phyloP scores from a whole-genome alignment of 2,797 vertebrate species.

The Oreochromis grahami region DNA sequence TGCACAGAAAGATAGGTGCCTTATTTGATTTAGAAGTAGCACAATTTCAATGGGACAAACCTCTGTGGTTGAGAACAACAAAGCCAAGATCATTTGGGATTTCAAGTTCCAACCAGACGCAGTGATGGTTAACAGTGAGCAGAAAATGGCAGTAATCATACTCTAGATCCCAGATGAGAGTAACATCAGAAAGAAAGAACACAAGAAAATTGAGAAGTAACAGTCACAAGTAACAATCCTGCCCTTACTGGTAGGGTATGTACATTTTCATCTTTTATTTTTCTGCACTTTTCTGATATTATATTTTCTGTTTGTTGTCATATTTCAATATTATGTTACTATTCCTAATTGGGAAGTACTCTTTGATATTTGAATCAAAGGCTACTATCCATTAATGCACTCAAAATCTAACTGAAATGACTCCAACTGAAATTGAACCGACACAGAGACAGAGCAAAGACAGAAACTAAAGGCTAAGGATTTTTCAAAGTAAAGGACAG shows the following conservation, averaged over 20 bases:
- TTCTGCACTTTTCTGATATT: background rate
- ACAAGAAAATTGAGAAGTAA: background rate
- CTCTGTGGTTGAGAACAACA: background rate
- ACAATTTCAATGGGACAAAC: background rate
- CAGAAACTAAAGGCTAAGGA: slow-evolving; percentile 34
- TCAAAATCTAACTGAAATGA: slow-evolving; percentile 29
- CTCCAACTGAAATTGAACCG: slow-evolving; percentile 28
- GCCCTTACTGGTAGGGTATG: background rate
- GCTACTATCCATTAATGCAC: background rate
- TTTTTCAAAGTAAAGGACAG: slow-evolving; percentile 54
- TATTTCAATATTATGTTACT: background rate
- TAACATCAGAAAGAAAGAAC: background rate
- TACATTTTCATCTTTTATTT: background rate
- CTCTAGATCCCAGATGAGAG: background rate
- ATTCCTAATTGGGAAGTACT: background rate
- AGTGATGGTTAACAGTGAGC: background rate
- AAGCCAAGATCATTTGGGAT: background rate
- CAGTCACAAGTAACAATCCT: background rate
- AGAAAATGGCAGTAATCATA: background rate
- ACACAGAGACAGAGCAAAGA: slow-evolving; percentile 6
- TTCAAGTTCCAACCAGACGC: background rate
- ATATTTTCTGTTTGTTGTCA: background rate
- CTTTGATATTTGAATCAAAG: slow-evolving; percentile 3
- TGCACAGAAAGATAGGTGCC: background rate
- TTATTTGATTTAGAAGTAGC: background rate